A percentile compares a stretch with the other conserved stretches of the same genome.
Evolutionary conservation across 2,888 invertebrate genomes (phyloP).

Genomic region (Leptopilina myrica): DNA sequence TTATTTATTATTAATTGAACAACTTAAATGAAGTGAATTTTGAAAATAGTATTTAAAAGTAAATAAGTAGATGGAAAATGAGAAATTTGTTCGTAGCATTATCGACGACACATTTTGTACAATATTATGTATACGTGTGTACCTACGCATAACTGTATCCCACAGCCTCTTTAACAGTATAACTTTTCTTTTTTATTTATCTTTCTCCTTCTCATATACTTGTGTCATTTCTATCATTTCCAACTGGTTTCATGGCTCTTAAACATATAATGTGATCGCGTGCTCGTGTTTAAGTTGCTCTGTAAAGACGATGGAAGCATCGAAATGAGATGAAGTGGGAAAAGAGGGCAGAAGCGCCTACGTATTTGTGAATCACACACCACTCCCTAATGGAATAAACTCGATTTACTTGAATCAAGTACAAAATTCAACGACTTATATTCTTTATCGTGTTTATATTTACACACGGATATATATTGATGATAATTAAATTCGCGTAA

Average conservation of each 20-base stretch:
- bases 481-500: slow-evolving; percentile 5
- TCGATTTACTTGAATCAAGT: slow-evolving; percentile 6
- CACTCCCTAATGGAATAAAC: slow-evolving; percentile 41
- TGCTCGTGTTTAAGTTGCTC: slow-evolving; percentile 34
- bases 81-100: too few species aligned
- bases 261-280: slow-evolving; percentile 26
- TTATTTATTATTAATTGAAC: too few species aligned
- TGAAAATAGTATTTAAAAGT: too few species aligned
- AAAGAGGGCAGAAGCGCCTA: slow-evolving; percentile 42
- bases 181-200: slow-evolving; percentile 28
- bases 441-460: background rate
- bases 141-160: slow-evolving; percentile 30
- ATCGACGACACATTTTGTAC: too few species aligned
- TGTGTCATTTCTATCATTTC: background rate
- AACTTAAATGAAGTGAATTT: too few species aligned
- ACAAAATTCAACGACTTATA: slow-evolving; percentile 10
- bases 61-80: too few species aligned
- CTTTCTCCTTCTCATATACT: slow-evolving; percentile 32
- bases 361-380: slow-evolving; percentile 36
- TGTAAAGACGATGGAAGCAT: slow-evolving; percentile 28
- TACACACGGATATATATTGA: background rate
- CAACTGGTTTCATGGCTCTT: slow-evolving; percentile 2
- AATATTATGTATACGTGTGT: too few species aligned
- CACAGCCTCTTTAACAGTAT: slow-evolving; percentile 31
- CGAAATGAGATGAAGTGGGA: slow-evolving; percentile 14